phyloP scores from a whole-genome alignment of 2,888 invertebrate species.

The Patella ulyssiponensis region DNA sequence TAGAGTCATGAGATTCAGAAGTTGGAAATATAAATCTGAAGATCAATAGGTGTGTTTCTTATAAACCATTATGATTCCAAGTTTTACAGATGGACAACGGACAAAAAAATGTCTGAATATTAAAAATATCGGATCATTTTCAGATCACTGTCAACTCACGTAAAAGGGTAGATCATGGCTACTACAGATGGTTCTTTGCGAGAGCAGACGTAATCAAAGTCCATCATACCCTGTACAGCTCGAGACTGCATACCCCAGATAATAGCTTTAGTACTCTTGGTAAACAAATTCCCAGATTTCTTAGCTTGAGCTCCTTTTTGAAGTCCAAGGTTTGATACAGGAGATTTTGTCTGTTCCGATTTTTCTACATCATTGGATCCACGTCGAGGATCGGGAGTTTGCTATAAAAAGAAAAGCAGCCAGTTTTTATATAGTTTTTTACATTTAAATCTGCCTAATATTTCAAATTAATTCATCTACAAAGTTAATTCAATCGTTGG shows the following conservation, averaged over 20 bases:
- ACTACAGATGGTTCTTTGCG: slow-evolving; percentile 88
- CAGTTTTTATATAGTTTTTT: too few relatives aligned
- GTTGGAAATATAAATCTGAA: not conserved
- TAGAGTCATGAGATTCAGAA: too few relatives aligned
- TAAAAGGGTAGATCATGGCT: slow-evolving; percentile 98
- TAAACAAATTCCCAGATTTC: slow-evolving; percentile 78
- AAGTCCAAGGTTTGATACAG: not conserved
- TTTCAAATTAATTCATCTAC: too few relatives aligned
- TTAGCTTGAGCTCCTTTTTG: slow-evolving; percentile 1
- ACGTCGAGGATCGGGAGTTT: slow-evolving; percentile 13
- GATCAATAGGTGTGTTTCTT: not conserved
- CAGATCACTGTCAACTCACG: slow-evolving; percentile 59
- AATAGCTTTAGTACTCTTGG: slow-evolving; percentile 89
- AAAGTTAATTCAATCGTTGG: too few relatives aligned
- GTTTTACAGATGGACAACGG: too few relatives aligned
- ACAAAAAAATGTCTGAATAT: too few relatives aligned
- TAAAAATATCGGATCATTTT: too few relatives aligned
- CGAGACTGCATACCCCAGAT: slow-evolving; percentile 99
- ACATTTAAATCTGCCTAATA: too few relatives aligned
- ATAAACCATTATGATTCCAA: too few relatives aligned
- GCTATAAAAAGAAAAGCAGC: not conserved
- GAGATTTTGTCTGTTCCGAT: not conserved
- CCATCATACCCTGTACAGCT: slow-evolving; percentile 96
- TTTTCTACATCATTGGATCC: slow-evolving; percentile 8
- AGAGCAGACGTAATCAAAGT: slow-evolving; percentile 95